Base-by-base conservation (phyloP, 53 echinoderm and acorn worm genomes). In the Crossaster papposus region DNA sequence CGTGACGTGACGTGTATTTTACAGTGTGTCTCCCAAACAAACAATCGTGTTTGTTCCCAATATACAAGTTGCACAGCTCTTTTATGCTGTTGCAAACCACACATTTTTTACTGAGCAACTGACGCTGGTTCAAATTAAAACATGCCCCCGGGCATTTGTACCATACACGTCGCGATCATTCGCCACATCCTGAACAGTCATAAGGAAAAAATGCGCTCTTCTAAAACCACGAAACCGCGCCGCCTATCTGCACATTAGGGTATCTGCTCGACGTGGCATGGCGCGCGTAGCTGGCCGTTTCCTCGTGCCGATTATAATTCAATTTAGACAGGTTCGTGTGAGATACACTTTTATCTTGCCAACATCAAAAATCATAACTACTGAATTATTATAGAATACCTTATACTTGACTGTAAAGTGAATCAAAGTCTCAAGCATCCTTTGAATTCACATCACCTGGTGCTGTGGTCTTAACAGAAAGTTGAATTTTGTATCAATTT, bases 171-270 rank as follows among this genome's bases (percentile, higher is more conserved):
- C 18, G 74, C 74, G 36, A 73, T 51, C 78, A 51, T n/a, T 78
- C 50, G 70, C 70, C 82, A 82, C 82, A 68, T 82, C 82, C 82
- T 82, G 82, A 30, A 68, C 44, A 65, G 37, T 68, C 64, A 65
- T 37, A 30, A 23, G 23, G 30, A 65, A 68, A 33, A 78, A 50
- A 78, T 78, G 30, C 26, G 15, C 0, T 51, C 11, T 44, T 36
- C 29, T 70, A 17, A 30, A 70, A 28, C 70, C 31, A n/a, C 23
- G 15, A 44, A 73, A 33, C 74, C 74, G 26, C 73, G 34, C 73
- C 34, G 26, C 12, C 22, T 3, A 73, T 34, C 2, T 3, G 73
- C 8, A 1, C 4, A 0, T 73, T 8, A 1, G 30, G 30, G 73
- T 11, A 34, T 35, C 17, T 33, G 73, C n/a, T n/a, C n/a, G n/a